Conservation (phyloP, 1,140 invertebrate species). For the Colletes gigas region DNA sequence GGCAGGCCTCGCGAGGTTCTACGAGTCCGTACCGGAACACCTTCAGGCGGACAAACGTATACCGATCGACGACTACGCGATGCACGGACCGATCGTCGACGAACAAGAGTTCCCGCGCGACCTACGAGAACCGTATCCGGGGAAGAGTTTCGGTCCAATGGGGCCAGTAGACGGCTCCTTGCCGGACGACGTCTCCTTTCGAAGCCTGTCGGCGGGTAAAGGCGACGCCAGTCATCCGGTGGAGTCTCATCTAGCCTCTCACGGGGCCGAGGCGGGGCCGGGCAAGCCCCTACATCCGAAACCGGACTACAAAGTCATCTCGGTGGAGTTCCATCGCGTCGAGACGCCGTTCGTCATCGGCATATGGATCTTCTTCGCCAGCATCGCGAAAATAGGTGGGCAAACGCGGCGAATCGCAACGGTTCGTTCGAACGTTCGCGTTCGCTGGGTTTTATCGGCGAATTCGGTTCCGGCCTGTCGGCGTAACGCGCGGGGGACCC, state of each 20-base stretch:
- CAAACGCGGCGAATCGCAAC: neutral
- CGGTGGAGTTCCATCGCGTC: conserved; percentile 92
- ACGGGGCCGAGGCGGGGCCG: conserved; percentile 49
- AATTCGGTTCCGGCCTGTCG: too few species aligned
- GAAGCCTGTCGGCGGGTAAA: conserved; percentile 62
- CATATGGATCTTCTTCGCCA: conserved; percentile 96
- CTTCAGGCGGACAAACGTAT: conserved; percentile 10
- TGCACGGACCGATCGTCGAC: conserved; percentile 64
- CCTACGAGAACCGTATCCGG: conserved; percentile 69
- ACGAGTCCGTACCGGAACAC: conserved; percentile 46
- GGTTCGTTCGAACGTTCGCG: too few species aligned
- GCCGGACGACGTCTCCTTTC: conserved; percentile 65
- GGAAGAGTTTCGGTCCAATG: conserved; percentile 76
- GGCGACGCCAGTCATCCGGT: conserved; percentile 32
- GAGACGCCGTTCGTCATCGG: conserved; percentile 96
- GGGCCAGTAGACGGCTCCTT: conserved; percentile 65
- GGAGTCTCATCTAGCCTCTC: conserved; percentile 43
- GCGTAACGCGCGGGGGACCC: neutral
- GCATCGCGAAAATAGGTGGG: conserved; percentile 95
- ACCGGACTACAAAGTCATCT: conserved; percentile 86
- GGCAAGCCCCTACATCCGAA: neutral
- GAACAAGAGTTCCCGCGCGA: conserved; percentile 64
- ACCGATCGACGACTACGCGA: conserved; percentile 17
- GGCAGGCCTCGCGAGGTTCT: conserved; percentile 14
- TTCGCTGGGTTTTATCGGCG: too few species aligned